Percentiles rank a stretch among this genome's conserved stretches.
phyloP scores from a whole-genome alignment of 2,888 invertebrate genomes.

The Tachystola acroxantha region DNA sequence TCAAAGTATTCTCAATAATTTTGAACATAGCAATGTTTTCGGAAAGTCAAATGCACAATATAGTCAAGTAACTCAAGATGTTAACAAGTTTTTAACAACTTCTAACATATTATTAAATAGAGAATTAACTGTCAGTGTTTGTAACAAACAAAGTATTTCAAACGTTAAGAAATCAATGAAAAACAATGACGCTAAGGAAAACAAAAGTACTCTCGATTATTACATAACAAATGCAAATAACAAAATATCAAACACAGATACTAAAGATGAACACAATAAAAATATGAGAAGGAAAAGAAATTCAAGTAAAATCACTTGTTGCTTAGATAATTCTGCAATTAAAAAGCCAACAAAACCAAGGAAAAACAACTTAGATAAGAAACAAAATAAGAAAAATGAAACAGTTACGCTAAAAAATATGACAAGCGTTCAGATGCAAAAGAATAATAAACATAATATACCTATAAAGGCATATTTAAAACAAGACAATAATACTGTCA shows the following conservation, averaged over 20 bases:
- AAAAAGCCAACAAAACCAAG: no score
- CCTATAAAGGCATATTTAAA: background rate
- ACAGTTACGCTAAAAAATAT: background rate
- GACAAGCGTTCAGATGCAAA: background rate
- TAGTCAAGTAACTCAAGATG: background rate
- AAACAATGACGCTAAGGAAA: no score
- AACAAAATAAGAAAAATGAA: background rate
- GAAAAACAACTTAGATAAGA: background rate
- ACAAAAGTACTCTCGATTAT: no score
- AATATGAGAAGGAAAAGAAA: background rate
- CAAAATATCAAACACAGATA: background rate
- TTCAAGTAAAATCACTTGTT: background rate
- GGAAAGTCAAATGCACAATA: background rate
- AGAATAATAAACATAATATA: background rate
- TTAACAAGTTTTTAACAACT: background rate
- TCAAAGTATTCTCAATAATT: constrained; percentile 28
- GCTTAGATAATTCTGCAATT: no score
- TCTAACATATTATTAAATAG: no score
- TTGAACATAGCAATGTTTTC: background rate
- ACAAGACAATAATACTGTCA: background rate
- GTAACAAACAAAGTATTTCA: no score
- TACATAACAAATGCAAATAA: no score
- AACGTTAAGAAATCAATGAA: no score
- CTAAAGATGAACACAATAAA: background rate
- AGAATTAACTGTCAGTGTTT: no score